A percentile compares a stretch with the other conserved stretches of the same genome.
These are phyloP conservation scores for Drosophila parvula DNA, from an alignment of 1,140 invertebrate species.

Conservation along the genomic window DNA sequence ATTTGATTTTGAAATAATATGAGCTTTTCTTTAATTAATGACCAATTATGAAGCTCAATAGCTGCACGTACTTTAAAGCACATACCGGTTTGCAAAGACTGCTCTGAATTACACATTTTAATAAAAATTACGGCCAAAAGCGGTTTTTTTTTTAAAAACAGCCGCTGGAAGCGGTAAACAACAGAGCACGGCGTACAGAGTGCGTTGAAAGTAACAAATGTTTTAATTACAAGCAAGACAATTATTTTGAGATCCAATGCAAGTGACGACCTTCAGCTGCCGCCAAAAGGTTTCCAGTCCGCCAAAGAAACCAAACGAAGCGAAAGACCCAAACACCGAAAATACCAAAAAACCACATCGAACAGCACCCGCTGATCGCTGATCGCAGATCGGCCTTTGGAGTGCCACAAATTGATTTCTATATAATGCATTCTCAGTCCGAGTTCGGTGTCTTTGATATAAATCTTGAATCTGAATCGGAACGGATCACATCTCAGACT, in stretches of 20 bases:
- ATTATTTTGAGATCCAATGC: slow-evolving; percentile 73
- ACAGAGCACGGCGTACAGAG: slow-evolving; percentile 46
- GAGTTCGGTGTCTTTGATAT: slow-evolving; percentile 28
- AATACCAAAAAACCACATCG: slow-evolving; percentile 26
- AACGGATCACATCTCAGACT: not conserved
- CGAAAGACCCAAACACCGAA: slow-evolving; percentile 8
- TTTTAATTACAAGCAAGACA: slow-evolving; percentile 75
- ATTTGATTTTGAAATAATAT: slow-evolving; percentile 23
- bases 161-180: slow-evolving; percentile 17
- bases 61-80: slow-evolving; percentile 34
- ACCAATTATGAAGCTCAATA: slow-evolving; percentile 42
- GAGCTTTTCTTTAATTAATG: slow-evolving; percentile 19
- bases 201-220: slow-evolving; percentile 73
- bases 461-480: slow-evolving; percentile 16
- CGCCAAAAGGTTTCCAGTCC: slow-evolving; percentile 49
- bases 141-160: slow-evolving; percentile 44
- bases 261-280: slow-evolving; percentile 72
- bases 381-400: slow-evolving; percentile 18
- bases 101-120: slow-evolving; percentile 66
- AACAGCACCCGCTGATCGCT: slow-evolving; percentile 28
- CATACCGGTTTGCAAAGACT: slow-evolving; percentile 51
- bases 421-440: slow-evolving; percentile 33
- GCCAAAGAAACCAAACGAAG: slow-evolving; percentile 7
- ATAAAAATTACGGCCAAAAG: slow-evolving; percentile 61
- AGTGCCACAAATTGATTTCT: slow-evolving; percentile 41